Evolutionary conservation across 2,113 vertebrate genomes (phyloP).

Genomic region (Psittacus erithacus): DNA sequence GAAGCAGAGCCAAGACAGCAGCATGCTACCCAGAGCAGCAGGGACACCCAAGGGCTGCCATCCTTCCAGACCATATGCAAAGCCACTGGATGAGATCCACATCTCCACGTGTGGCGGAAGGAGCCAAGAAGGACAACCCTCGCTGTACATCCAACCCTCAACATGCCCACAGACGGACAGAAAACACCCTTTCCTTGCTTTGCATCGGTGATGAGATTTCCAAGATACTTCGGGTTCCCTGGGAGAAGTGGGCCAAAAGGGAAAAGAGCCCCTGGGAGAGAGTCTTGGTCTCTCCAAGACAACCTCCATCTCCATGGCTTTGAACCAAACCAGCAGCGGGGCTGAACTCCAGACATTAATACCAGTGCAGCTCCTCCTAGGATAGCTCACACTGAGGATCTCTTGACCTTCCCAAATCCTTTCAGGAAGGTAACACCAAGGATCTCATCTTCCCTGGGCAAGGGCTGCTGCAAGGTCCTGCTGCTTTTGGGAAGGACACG

Average conservation of each 20-base stretch:
- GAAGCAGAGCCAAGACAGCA: not conserved
- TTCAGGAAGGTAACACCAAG: not conserved
- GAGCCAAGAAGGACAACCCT: not conserved
- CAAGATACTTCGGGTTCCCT: not conserved
- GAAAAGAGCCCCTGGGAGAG: not conserved
- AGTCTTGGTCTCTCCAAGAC: not conserved
- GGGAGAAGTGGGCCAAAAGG: not conserved
- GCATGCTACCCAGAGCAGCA: accelerated
- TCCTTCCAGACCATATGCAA: not conserved
- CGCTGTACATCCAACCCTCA: not conserved
- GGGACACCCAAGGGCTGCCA: not conserved
- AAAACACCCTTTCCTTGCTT: not conserved
- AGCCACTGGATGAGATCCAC: not conserved
- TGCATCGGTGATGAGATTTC: not conserved
- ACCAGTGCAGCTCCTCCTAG: not conserved
- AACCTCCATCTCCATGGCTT: not conserved
- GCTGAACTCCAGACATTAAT: not conserved
- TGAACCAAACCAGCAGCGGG: not conserved
- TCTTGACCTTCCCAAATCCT: not conserved
- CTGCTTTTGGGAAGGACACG: not conserved
- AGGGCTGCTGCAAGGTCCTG: not conserved
- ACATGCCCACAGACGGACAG: not conserved
- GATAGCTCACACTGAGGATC: not conserved
- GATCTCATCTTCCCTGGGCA: not conserved
- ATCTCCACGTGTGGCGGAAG: not conserved